Conservation (phyloP, 2,888 invertebrate species). For the Xylota sylvarum region DNA sequence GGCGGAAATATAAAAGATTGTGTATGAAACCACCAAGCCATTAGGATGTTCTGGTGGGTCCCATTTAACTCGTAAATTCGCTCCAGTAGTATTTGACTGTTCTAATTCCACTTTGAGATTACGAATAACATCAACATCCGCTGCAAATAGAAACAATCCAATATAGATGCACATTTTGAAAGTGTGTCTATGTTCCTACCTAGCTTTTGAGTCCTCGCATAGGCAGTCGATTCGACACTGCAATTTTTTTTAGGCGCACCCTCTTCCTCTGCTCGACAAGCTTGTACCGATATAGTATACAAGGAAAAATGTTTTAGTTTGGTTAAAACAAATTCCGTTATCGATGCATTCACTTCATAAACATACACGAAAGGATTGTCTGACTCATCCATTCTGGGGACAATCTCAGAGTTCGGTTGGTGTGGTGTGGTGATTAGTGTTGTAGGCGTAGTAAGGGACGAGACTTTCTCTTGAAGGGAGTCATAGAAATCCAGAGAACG, state of each 20-base stretch:
- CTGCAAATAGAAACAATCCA: constrained; percentile 84
- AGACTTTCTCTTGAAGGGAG: neutral
- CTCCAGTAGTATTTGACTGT: constrained; percentile 85
- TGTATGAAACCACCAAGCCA: constrained; percentile 94
- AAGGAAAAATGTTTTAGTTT: constrained; percentile 91
- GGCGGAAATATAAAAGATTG: constrained; percentile 88
- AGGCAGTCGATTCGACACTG: constrained; percentile 85
- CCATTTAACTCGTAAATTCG: constrained; percentile 91
- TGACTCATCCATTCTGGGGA: constrained; percentile 78
- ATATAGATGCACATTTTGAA: neutral
- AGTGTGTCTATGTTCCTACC: constrained; percentile 79
- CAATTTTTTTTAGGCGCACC: constrained; percentile 84
- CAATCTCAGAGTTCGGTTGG: neutral
- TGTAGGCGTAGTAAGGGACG: neutral
- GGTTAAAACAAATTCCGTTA: constrained; percentile 86
- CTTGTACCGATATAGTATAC: constrained; percentile 91
- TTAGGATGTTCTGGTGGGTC: constrained; percentile 93
- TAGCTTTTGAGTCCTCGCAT: constrained; percentile 85
- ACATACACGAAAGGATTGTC: constrained; percentile 40
- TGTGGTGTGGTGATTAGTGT: neutral
- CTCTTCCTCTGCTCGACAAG: constrained; percentile 88
- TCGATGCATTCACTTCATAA: constrained; percentile 79
- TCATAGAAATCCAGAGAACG: constrained; percentile 61
- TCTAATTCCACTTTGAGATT: constrained; percentile 85
- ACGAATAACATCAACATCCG: constrained; percentile 88